Conservation (phyloP, 2,888 invertebrate species). For the Morpho helenor region DNA sequence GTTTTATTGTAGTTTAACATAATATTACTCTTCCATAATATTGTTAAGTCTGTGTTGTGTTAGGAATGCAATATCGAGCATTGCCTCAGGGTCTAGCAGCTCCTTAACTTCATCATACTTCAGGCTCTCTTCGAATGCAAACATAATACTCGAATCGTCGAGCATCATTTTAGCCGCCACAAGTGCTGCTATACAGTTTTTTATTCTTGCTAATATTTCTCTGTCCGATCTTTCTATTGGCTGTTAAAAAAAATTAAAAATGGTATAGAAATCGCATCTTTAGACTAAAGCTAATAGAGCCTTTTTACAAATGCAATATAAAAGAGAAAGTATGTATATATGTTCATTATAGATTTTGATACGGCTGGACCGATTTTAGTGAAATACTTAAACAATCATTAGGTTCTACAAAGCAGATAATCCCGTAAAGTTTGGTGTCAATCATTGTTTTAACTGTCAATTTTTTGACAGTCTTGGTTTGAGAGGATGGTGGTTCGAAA, state of each 20-base stretch:
- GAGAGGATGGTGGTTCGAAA: no score
- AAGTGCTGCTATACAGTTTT: conserved; percentile 93
- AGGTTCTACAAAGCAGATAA: no score
- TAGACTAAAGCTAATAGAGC: no score
- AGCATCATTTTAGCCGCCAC: conserved; percentile 93
- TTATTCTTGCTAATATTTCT: conserved; percentile 91
- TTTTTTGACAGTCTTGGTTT: not conserved
- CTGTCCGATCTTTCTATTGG: conserved; percentile 85
- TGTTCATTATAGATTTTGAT: no score
- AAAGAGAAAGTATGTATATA: no score
- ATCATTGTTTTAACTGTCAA: no score
- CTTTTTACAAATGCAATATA: no score
- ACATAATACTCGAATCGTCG: conserved; percentile 94
- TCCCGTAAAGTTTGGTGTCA: no score
- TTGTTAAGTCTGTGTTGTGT: conserved; percentile 85
- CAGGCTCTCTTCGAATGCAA: conserved; percentile 93
- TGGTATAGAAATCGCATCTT: not conserved
- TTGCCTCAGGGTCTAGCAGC: conserved; percentile 89
- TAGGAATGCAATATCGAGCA: conserved; percentile 89
- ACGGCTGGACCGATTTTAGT: no score
- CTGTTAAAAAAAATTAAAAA: conserved; percentile 51
- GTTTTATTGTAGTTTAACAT: not conserved
- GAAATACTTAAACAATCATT: not conserved
- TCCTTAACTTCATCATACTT: conserved; percentile 88
- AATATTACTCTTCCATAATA: conserved; percentile 48